phyloP scores from a whole-genome alignment of 2,888 invertebrate genomes.

The Nymphalis urticae region DNA sequence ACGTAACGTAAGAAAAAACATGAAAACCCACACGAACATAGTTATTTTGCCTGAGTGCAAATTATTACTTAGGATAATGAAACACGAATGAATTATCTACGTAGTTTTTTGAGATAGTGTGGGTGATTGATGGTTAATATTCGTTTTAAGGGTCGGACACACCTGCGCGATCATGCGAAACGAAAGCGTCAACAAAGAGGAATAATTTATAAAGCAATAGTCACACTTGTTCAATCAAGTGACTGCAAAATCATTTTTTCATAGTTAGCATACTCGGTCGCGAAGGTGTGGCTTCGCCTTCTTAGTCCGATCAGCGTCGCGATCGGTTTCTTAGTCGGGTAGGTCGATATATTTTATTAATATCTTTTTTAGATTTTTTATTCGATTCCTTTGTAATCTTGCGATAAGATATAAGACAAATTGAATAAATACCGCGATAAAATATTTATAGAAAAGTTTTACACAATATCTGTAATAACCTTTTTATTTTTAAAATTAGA shows the following conservation, averaged over 20 bases:
- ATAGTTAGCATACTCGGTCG: too few relatives aligned
- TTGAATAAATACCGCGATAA: too few relatives aligned
- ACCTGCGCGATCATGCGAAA: not conserved
- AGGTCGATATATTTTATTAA: too few relatives aligned
- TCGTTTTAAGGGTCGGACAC: not conserved
- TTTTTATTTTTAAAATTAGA: too few relatives aligned
- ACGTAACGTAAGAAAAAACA: constrained; percentile 20
- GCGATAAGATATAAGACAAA: too few relatives aligned
- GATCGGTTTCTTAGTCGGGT: too few relatives aligned
- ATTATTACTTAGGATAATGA: constrained; percentile 20
- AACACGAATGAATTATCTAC: constrained; percentile 7
- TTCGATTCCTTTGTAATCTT: too few relatives aligned
- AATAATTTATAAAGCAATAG: not conserved
- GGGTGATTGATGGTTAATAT: constrained; percentile 2
- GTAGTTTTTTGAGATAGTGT: not conserved
- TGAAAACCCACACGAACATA: constrained; percentile 16
- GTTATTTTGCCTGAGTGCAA: constrained; percentile 7
- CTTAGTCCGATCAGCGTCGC: too few relatives aligned
- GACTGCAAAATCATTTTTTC: not conserved
- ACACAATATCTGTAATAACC: too few relatives aligned
- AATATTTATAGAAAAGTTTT: too few relatives aligned
- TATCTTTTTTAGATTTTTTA: too few relatives aligned
- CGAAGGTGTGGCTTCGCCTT: too few relatives aligned
- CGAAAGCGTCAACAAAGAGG: not conserved
- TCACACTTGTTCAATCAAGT: not conserved